Conservation (phyloP, 2,113 vertebrate species). For the Chloropsis cyanopogon region DNA sequence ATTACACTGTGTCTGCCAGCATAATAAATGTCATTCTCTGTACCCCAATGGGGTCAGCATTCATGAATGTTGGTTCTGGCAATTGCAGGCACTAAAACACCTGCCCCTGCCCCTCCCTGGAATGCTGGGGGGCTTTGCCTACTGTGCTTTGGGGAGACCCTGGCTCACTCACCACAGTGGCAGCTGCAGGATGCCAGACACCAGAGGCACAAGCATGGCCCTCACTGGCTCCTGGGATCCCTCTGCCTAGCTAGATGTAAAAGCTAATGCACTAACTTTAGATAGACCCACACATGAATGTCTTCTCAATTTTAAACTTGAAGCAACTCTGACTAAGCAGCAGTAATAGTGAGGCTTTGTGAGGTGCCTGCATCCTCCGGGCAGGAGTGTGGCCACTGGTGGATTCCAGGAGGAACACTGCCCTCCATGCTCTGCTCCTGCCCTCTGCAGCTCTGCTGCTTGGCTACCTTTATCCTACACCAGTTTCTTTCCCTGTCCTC, state of each 20-base stretch:
- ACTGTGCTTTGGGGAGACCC: not conserved
- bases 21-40: not conserved
- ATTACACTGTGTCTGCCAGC: not conserved
- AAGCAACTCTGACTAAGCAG: slow-evolving; percentile 64
- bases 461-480: not conserved
- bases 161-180: not conserved
- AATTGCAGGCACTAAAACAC: not conserved
- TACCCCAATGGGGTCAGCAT: not conserved
- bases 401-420: not conserved
- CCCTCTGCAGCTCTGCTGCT: not conserved
- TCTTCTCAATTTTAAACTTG: slow-evolving; percentile 72
- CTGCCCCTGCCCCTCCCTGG: not conserved
- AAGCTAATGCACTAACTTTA: slow-evolving; percentile 59
- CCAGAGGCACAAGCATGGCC: not conserved
- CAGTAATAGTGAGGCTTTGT: slow-evolving; percentile 33
- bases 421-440: not conserved
- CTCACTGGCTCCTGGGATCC: not conserved
- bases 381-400: not conserved
- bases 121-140: not conserved
- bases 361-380: not conserved
- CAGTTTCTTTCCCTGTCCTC: not conserved
- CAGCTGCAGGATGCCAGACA: not conserved
- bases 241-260: not conserved
- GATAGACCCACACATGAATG: slow-evolving; percentile 68
- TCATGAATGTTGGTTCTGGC: not conserved